Conservation (phyloP, 2,888 invertebrate genomes). For the Poecilus cupreus region DNA sequence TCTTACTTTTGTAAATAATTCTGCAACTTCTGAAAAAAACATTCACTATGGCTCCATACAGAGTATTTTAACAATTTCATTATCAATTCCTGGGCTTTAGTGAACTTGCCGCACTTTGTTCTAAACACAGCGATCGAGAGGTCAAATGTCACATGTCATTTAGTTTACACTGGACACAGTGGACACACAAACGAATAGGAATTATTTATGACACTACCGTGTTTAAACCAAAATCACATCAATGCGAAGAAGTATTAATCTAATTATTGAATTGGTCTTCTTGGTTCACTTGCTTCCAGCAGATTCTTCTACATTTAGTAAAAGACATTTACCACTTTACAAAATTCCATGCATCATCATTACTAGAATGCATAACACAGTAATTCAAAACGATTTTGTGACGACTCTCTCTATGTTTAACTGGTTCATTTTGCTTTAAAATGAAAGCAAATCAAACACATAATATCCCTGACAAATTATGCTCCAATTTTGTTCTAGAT, state of each 20-base stretch:
- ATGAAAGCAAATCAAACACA: no score
- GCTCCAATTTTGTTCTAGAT: no score
- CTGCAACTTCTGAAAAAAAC: neutral
- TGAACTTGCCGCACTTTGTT: neutral
- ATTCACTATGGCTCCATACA: neutral
- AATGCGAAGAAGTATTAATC: constrained; percentile 3
- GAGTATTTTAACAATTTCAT: neutral
- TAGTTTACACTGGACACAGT: constrained; percentile 19
- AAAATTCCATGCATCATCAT: no score
- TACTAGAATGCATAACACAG: no score
- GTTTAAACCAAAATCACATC: constrained; percentile 3
- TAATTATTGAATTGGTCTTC: constrained; percentile 31
- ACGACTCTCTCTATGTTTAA: no score
- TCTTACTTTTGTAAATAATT: neutral
- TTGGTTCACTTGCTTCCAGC: neutral
- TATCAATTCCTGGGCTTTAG: constrained; percentile 41
- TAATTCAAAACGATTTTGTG: no score
- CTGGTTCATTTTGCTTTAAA: no score
- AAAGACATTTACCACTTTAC: neutral
- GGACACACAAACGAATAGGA: constrained; percentile 25
- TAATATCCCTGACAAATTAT: no score
- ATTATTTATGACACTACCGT: constrained; percentile 15
- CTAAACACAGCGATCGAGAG: neutral
- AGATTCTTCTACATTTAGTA: neutral
- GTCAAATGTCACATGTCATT: neutral